Percentiles rank a stretch among this genome's conserved stretches.
These are phyloP conservation scores for Microctenopoma lineatum DNA, from an alignment of 2,797 vertebrate genomes.

Conservation along the genomic window DNA sequence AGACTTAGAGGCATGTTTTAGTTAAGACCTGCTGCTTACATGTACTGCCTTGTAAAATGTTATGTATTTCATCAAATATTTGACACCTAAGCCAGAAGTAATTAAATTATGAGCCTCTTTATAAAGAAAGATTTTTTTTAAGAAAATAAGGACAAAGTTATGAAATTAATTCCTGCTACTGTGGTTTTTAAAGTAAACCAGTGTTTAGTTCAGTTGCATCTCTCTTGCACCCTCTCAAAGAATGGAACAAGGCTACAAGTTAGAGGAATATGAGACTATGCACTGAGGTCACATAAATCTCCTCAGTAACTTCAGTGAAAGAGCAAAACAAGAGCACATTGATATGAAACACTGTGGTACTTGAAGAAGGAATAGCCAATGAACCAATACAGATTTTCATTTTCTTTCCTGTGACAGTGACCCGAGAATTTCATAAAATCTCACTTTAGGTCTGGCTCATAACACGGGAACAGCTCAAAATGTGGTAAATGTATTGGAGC, in stretches of 20 bases:
- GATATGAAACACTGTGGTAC: not conserved
- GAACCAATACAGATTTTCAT: not conserved
- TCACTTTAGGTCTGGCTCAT: not conserved
- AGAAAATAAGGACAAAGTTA: not conserved
- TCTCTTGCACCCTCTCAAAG: not conserved
- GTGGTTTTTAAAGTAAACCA: not conserved
- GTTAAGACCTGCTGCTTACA: not conserved
- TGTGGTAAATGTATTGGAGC: too few relatives aligned
- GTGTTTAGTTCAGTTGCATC: not conserved
- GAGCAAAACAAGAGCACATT: not conserved
- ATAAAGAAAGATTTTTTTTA: not conserved
- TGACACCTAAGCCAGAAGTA: not conserved
- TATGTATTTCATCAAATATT: not conserved
- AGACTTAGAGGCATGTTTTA: not conserved
- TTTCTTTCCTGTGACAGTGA: not conserved
- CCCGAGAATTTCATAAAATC: not conserved
- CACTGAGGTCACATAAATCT: constrained; percentile 6
- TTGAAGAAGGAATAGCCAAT: not conserved
- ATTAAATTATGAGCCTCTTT: not conserved
- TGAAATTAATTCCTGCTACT: not conserved
- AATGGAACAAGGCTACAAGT: constrained; percentile 5
- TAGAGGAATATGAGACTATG: constrained; percentile 21
- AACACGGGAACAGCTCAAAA: not conserved
- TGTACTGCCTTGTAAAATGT: not conserved
- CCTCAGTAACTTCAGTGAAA: not conserved